Conservation (phyloP, 2,888 invertebrate genomes). For the Diploptera punctata region DNA sequence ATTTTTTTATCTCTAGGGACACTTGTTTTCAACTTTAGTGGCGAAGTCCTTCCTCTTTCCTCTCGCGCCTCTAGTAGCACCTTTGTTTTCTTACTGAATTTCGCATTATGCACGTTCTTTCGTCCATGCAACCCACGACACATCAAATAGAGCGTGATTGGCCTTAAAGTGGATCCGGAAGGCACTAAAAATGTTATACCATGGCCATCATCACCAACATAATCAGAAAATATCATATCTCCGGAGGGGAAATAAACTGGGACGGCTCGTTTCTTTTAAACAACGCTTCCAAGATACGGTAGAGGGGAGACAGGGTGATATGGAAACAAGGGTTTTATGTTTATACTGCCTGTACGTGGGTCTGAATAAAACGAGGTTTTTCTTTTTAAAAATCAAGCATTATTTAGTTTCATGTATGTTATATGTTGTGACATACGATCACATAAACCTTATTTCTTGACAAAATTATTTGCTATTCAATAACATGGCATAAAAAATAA, state of each 20-base stretch:
- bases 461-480: no score
- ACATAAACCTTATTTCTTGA: no score
- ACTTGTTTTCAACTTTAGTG: not conserved
- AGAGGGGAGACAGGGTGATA: not conserved
- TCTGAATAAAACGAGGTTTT: not conserved
- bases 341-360: not conserved
- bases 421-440: no score
- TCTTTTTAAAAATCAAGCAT: no score
- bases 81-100: not conserved
- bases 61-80: not conserved
- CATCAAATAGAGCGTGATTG: constrained; percentile 15
- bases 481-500: no score
- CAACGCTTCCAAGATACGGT: not conserved
- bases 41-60: not conserved
- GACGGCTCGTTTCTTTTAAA: not conserved
- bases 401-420: no score
- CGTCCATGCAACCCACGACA: not conserved
- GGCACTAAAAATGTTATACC: constrained; percentile 15
- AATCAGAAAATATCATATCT: not conserved
- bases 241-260: not conserved
- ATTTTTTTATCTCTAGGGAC: constrained; percentile 10
- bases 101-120: not conserved
- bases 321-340: no score
- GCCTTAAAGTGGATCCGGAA: not conserved
- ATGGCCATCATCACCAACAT: not conserved